phyloP scores from a whole-genome alignment of 1,140 invertebrate genomes.

The Listronotus bonariensis region DNA sequence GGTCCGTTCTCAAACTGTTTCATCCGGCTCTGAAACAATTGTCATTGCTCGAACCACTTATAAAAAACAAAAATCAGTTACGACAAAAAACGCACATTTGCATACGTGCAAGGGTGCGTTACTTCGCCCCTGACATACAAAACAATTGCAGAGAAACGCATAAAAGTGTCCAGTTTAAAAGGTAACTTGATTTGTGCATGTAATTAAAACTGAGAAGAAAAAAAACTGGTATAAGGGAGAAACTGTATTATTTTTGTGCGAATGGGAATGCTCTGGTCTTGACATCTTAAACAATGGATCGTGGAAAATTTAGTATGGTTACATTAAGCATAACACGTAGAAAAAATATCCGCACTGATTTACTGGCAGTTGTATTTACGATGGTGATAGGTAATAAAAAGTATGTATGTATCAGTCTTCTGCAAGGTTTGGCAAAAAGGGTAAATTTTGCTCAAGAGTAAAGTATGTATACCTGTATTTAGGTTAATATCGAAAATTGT shows the following conservation, averaged over 20 bases:
- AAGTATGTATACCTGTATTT: no score
- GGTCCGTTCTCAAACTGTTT: conserved; percentile 27
- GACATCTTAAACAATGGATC: conserved; percentile 13
- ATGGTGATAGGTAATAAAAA: no score
- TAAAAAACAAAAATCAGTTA: conserved; percentile 29
- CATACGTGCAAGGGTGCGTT: conserved; percentile 16
- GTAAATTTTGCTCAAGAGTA: no score
- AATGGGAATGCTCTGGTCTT: conserved; percentile 7
- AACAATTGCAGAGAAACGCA: conserved; percentile 31
- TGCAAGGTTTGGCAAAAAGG: no score
- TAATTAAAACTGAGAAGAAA: conserved; percentile 31
- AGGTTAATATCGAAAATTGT: no score
- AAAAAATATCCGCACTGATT: no score
- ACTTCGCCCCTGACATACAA: conserved; percentile 10
- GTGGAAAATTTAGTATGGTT: conserved; percentile 14
- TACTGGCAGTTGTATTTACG: no score
- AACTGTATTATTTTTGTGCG: conserved; percentile 27
- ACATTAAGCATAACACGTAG: no score
- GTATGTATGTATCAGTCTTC: no score
- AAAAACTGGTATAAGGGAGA: conserved; percentile 17
- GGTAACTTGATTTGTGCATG: conserved; percentile 37
- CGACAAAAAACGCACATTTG: conserved; percentile 21
- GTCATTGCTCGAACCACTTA: conserved; percentile 28
- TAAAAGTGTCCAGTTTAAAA: conserved; percentile 37
- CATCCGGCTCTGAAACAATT: conserved; percentile 34